Evolutionary conservation across 2,113 vertebrate species (phyloP).

Genomic region (Ibidorhyncha struthersii): DNA sequence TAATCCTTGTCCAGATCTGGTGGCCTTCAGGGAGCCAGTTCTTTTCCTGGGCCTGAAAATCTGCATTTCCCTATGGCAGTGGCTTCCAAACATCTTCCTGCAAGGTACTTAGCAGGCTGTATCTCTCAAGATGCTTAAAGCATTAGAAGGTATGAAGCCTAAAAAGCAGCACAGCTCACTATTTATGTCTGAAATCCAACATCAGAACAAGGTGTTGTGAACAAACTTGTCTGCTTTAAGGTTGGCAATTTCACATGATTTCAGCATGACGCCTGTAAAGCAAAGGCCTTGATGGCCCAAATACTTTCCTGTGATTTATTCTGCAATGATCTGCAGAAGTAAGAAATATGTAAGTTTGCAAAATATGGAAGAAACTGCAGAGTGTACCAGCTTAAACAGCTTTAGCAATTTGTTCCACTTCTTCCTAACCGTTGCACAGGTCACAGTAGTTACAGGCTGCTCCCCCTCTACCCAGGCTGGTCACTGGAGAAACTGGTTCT

Average conservation of each 20-base stretch:
- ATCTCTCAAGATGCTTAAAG: background rate
- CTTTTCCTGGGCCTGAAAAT: background rate
- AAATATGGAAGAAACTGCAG: background rate
- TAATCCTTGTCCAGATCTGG: background rate
- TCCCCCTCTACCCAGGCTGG: background rate
- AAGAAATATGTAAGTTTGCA: background rate
- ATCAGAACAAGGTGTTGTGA: background rate
- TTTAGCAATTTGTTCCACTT: background rate
- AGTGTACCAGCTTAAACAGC: background rate
- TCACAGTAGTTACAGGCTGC: background rate
- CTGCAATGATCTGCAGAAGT: background rate
- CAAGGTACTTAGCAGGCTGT: too few species aligned
- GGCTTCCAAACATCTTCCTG: background rate
- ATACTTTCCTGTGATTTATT: background rate
- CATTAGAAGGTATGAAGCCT: background rate
- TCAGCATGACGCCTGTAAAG: background rate
- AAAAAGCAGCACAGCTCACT: background rate
- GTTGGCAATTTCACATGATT: background rate
- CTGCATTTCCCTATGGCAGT: background rate
- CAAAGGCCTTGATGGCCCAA: background rate
- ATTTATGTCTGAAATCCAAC: background rate
- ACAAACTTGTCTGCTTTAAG: background rate
- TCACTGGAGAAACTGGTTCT: background rate
- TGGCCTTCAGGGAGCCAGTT: background rate
- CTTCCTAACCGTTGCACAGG: background rate